Conservation (phyloP, 2,888 invertebrate species). For the Hirtodrosophila alboralis region DNA sequence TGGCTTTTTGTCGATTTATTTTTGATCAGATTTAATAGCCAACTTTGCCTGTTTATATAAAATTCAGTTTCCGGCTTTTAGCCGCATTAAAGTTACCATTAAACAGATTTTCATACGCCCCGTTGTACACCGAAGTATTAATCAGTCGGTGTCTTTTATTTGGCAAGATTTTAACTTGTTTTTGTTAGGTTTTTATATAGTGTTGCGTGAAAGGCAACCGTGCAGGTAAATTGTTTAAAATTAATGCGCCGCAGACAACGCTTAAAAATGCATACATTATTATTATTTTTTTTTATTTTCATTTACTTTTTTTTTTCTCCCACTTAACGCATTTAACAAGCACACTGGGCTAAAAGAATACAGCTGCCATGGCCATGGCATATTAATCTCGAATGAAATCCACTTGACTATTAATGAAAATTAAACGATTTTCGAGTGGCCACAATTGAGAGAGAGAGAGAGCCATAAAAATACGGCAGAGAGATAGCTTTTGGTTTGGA, state of each 20-base stretch:
- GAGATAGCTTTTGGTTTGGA: too few species aligned
- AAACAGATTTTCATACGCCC: too few species aligned
- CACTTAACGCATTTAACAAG: conserved; percentile 55
- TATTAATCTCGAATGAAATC: conserved; percentile 70
- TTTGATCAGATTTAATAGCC: too few species aligned
- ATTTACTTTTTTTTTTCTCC: too few species aligned
- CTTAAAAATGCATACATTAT: conserved; percentile 69
- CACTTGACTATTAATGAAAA: conserved; percentile 78
- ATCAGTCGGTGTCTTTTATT: too few species aligned
- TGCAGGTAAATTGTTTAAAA: conserved; percentile 75
- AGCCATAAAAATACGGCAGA: conserved; percentile 3
- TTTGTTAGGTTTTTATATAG: conserved; percentile 1
- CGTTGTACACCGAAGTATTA: too few species aligned
- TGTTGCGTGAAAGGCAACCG: conserved; percentile 24
- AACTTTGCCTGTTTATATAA: too few species aligned
- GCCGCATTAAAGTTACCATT: too few species aligned
- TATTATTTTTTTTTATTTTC: conserved; percentile 55
- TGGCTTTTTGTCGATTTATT: too few species aligned
- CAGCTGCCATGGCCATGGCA: conserved; percentile 47
- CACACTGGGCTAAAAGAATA: conserved; percentile 29
- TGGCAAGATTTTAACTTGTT: too few species aligned
- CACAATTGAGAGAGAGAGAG: conserved; percentile 39
- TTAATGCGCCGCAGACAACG: conserved; percentile 66
- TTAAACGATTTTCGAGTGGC: conserved; percentile 79
- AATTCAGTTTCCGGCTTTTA: too few species aligned